Conservation (phyloP, 2,888 invertebrate genomes). For the Iselma pallidipennis region DNA sequence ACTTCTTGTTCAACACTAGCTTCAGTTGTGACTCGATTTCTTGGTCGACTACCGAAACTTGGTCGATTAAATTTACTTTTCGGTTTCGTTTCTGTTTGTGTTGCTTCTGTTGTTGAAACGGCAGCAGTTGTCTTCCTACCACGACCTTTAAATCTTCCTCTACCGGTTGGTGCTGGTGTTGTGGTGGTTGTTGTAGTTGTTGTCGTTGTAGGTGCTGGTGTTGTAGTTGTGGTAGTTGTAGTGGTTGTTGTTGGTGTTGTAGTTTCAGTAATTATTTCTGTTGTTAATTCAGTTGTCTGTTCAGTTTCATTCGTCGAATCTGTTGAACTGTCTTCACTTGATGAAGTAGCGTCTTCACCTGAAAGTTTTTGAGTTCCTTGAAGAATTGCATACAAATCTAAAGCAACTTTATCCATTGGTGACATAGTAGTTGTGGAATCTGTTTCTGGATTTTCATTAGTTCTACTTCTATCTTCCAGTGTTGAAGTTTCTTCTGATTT, state of each 20-base stretch:
- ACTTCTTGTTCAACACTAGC: slow-evolving; percentile 49
- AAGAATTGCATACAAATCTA: slow-evolving; percentile 80
- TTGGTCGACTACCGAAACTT: slow-evolving; percentile 59
- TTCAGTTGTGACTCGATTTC: slow-evolving; percentile 49
- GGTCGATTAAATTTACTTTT: slow-evolving; percentile 55
- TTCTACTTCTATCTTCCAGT: slow-evolving; percentile 43
- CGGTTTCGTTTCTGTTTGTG: slow-evolving; percentile 56
- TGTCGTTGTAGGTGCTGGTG: slow-evolving; percentile 60
- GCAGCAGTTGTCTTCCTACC: slow-evolving; percentile 56
- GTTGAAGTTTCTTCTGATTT: slow-evolving; percentile 47
- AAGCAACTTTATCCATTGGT: slow-evolving; percentile 79
- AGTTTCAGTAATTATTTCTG: slow-evolving; percentile 29
- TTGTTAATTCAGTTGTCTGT: slow-evolving; percentile 28
- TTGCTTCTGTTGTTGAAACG: slow-evolving; percentile 43
- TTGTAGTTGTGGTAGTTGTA: slow-evolving; percentile 60
- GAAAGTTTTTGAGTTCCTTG: slow-evolving; percentile 63
- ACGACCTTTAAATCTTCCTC: slow-evolving; percentile 40
- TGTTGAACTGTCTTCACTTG: slow-evolving; percentile 48
- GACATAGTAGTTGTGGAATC: slow-evolving; percentile 68
- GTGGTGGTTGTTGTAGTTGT: slow-evolving; percentile 56
- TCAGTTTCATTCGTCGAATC: slow-evolving; percentile 26
- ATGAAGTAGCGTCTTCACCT: slow-evolving; percentile 49
- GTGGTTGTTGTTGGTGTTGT: slow-evolving; percentile 59
- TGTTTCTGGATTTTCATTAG: slow-evolving; percentile 41
- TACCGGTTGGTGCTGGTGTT: slow-evolving; percentile 43